Evolutionary conservation across 2,113 vertebrate species (phyloP), one percentile per base, ranked within the genome.

Genomic region (Gallinago jamesoni): DNA sequence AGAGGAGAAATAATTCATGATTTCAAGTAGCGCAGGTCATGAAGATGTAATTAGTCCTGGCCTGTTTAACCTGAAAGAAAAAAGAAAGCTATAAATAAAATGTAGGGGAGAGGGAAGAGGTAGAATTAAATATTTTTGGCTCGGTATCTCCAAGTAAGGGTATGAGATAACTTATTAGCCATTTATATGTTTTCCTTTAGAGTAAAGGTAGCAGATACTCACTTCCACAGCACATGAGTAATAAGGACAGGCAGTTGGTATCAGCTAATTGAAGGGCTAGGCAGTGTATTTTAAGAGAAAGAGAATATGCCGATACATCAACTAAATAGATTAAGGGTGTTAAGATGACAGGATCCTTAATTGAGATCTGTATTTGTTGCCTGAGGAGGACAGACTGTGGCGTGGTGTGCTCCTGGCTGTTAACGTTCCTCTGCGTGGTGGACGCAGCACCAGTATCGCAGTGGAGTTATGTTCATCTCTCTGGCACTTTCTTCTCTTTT

Each of bases 11-110:
- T 63, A 23, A 89, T 87, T 92, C 10, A 50, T 70, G 24, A 16
- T 74, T 86, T 90, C 47, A 77, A 39, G 35, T 50, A 70, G 16
- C n/a, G 24, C 21, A 50, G 75, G 43, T 72, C 30, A 52, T 28
- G 60, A 92, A 92, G 68, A 90, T 89, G 60, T 89, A 89, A 78
- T 94, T 96, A 87, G 59, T 84, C 78, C 37, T 93, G 87, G 68
- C 33, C 85, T 92, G 43, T 45, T 96, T 94, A 90, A 89, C 37
- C 56, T 57, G 53, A 63, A 82, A 81, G 55, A 52, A 92, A 91
- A 70, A 89, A 79, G 41, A 69, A 76, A 76, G 14, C 41, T 80
- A 50, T 77, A 88, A 86, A 83, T 93, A 69, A 76, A 74, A 20
- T 48, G 48, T 48, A 5, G 52, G 16, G 53, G 10, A 15, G 27